These are phyloP conservation scores for Gryon sp. DNA, from an alignment of 1,140 invertebrate genomes.

Conservation along the genomic window DNA sequence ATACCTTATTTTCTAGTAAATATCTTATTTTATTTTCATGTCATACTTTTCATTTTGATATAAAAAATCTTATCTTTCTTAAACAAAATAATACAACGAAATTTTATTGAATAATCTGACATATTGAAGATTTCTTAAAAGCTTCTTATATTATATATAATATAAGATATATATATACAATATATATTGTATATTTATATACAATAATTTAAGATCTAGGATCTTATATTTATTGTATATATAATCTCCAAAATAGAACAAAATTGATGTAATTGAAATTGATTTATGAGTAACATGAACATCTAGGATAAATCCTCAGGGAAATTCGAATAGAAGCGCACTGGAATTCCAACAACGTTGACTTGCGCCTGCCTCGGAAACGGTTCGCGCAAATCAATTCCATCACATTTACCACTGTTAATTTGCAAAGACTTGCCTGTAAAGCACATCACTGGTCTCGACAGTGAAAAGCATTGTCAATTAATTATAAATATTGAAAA, in stretches of 20 bases:
- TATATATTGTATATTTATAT: too few relatives aligned
- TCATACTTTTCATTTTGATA: too few relatives aligned
- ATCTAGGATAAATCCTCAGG: constrained; percentile 62
- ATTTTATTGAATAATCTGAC: too few relatives aligned
- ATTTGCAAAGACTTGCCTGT: constrained; percentile 37
- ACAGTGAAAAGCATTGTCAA: constrained; percentile 2
- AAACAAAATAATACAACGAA: too few relatives aligned
- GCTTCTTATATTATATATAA: too few relatives aligned
- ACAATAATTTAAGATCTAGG: too few relatives aligned
- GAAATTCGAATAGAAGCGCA: constrained; percentile 59
- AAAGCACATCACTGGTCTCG: constrained; percentile 7
- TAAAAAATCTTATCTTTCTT: too few relatives aligned
- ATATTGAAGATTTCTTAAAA: too few relatives aligned
- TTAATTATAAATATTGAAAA: constrained; percentile 14
- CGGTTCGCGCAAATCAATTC: constrained; percentile 57
- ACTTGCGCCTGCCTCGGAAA: constrained; percentile 56
- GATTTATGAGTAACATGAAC: constrained; percentile 58
- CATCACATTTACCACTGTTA: constrained; percentile 55
- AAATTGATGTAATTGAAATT: constrained; percentile 62
- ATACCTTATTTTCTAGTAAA: too few relatives aligned
- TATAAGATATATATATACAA: too few relatives aligned
- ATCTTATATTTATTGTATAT: too few relatives aligned
- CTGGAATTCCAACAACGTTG: constrained; percentile 41
- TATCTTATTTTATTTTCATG: too few relatives aligned
- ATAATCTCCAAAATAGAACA: constrained; percentile 55